Evolutionary conservation across 2,113 vertebrate genomes (phyloP).

Genomic region (Ophiodon elongatus): DNA sequence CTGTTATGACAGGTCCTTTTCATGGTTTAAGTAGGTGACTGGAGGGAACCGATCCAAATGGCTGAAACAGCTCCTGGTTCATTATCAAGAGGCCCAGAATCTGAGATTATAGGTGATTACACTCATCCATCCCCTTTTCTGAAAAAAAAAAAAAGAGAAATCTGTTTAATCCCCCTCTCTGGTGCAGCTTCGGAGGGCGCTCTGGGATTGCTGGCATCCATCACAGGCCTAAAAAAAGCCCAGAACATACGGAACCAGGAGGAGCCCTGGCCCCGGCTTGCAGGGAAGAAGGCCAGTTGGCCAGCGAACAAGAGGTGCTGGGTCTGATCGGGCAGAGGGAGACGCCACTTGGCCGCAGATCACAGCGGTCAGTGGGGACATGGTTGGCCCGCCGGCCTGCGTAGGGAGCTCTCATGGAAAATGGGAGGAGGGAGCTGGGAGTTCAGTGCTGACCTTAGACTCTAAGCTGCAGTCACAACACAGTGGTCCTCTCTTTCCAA

Average conservation of each 20-base stretch:
- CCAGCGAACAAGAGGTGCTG: slow-evolving; percentile 82
- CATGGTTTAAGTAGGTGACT: slow-evolving; percentile 67
- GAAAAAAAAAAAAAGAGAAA: slow-evolving; percentile 69
- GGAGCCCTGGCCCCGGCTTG: slow-evolving; percentile 78
- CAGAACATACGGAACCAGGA: slow-evolving; percentile 85
- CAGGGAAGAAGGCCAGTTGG: slow-evolving; percentile 84
- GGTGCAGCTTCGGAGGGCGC: slow-evolving; percentile 78
- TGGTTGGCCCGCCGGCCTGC: slow-evolving; percentile 70
- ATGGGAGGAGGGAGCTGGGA: slow-evolving; percentile 59
- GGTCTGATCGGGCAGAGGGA: slow-evolving; percentile 82
- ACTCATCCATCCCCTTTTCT: slow-evolving; percentile 80
- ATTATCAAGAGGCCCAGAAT: slow-evolving; percentile 84
- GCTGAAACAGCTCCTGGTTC: slow-evolving; percentile 69
- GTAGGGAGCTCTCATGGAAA: slow-evolving; percentile 73
- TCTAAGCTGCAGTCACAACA: slow-evolving; percentile 55
- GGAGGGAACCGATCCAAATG: slow-evolving; percentile 69
- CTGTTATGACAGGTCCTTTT: slow-evolving; percentile 53
- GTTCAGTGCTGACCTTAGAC: slow-evolving; percentile 82
- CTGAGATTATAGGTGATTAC: slow-evolving; percentile 86
- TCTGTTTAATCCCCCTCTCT: slow-evolving; percentile 85
- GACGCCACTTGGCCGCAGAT: slow-evolving; percentile 85
- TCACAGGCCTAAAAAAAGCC: slow-evolving; percentile 82
- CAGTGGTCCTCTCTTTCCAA: slow-evolving; percentile 39
- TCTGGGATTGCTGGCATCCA: slow-evolving; percentile 80
- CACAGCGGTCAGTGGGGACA: slow-evolving; percentile 85